Evolutionary conservation across 2,888 invertebrate species (phyloP), one percentile per base, ranked within the genome.

Genomic region (Heliconius erato): DNA sequence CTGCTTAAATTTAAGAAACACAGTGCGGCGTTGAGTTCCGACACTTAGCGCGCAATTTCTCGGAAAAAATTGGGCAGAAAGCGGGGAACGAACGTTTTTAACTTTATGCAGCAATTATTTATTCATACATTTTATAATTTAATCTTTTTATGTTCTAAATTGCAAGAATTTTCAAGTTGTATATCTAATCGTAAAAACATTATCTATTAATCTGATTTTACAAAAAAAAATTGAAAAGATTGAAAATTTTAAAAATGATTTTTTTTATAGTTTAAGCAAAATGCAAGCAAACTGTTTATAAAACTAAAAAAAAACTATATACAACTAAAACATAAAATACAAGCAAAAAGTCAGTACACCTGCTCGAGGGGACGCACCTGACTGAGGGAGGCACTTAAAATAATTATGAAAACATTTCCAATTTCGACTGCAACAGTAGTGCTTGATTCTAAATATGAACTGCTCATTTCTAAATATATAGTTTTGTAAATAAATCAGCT

Each of bases 281-380:
- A 12, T 63, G 12, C 12, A 63, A n/a, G 63, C 6, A 23, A 54
- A 54, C 23, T 49, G 14, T 49, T 19, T 23, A n/a, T n/a, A 44
- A 71, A 44, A 44, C n/a, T n/a, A 71, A 49, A n/a, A 26, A 32
- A 59, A n/a, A 59, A 9, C 28, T 23, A 12, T 19, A 3, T n/a
- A 49, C 32, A 32, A 63, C 23, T 35, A 54, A 72, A 77, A 63
- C 14, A 76, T 68, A 71, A 28, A 81, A 78, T 19, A 65, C 69
- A 44, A 65, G 32, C 65, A 14, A 59, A 68, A 16, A 35, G 35
- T 9, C 44, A n/a, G 77, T 74, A 80, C 84, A 84, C 84, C 85
- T 85, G 85, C 83, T 63, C 54, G 69, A 69, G 72, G 79, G 77
- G 81, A 79, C 72, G 77, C 79, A 83, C 85, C 85, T 85, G 85